Evolutionary conservation across 1,140 invertebrate species (phyloP), one percentile per base, ranked within the genome.

Genomic region (Drosophila cardini): DNA sequence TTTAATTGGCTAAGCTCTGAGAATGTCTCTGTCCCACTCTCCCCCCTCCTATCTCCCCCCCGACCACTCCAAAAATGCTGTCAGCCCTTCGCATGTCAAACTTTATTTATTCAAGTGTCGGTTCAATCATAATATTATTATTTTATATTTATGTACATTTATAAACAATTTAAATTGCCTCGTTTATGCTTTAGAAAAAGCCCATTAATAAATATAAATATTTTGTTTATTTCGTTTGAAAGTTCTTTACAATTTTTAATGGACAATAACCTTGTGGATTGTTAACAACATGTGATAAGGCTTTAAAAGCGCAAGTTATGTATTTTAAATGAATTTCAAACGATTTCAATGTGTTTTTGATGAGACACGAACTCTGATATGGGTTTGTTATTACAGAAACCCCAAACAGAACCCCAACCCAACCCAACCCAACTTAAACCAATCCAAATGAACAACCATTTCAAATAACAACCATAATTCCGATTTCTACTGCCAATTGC

Each of bases 311-410:
- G 50, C 67, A 61, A 79, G 34, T 76, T 84, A 85, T 80, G 76
- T 40, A 36, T 76, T 84, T 84, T 84, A 85, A 84, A 84, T 84
- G 45, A 84, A 80, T 85, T 70, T 85, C 69, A 84, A 84, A 84
- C 56, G 80, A 80, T 77, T 84, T 80, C 67, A 73, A 83, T 85
- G 72, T 46, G 42, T 77, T 84, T 84, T 84, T 85, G 70, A 84
- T 72, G 67, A 63, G 72, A 69, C 68, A 78, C 55, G 34, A 61
- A 70, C 72, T 62, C 13, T 62, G 48, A 72, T 84, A 63, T 63
- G 72, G 72, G 75, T 81, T 77, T 81, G 78, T 72, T 80, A 73
- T 82, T 81, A 62, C 79, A 81, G 55, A 26, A 26, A 26, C 21
- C 53, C 48, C 13, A 40, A 71, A 30, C 21, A 26, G 21, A 18